phyloP scores from a whole-genome alignment of 2,888 invertebrate species.

The Schizaphis graminum region DNA sequence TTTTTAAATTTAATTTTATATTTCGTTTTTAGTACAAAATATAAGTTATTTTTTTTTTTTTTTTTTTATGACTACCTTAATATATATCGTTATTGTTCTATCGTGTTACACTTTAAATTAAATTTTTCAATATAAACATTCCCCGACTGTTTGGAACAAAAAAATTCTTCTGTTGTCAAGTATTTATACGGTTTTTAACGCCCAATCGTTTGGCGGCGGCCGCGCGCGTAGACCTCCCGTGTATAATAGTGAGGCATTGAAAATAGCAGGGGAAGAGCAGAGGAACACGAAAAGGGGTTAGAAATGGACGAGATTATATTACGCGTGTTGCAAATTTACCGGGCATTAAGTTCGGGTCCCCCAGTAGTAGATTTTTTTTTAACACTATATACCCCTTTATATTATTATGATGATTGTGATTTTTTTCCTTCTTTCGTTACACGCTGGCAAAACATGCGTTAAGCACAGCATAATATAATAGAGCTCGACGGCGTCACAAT shows the following conservation, averaged over 20 bases:
- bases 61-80: too few species aligned
- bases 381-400: constrained; percentile 54
- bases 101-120: neutral
- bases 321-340: constrained; percentile 65
- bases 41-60: too few species aligned
- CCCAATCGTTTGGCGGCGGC: constrained; percentile 8
- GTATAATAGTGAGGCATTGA: neutral
- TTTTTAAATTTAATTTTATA: too few species aligned
- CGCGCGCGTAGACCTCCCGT: constrained; percentile 9
- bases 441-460: constrained; percentile 53
- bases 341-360: constrained; percentile 60
- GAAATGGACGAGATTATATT: constrained; percentile 31
- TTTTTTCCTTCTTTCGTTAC: constrained; percentile 34
- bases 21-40: too few species aligned
- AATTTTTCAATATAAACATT: neutral
- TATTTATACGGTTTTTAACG: constrained; percentile 42
- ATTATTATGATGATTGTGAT: constrained; percentile 47
- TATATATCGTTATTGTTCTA: neutral
- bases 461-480: constrained; percentile 38
- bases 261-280: neutral
- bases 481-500: constrained; percentile 19
- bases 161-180: constrained; percentile 15
- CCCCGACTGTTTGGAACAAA: neutral
- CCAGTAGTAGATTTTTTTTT: constrained; percentile 20
- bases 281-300: neutral